Base-by-base conservation (phyloP, 2,113 vertebrate genomes). In the Cottus gobio region DNA sequence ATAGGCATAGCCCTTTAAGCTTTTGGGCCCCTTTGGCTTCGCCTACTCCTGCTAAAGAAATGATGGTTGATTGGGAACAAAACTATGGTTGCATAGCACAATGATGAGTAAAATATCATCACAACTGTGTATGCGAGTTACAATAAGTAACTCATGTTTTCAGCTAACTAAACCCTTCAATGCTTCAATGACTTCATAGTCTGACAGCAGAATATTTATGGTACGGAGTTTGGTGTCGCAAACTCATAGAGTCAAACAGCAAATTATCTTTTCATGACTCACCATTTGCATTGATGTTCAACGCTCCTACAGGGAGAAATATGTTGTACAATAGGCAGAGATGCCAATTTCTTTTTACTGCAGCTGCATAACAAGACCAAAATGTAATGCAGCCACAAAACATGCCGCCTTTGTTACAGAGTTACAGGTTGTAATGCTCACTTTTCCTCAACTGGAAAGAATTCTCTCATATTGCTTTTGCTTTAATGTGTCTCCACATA, bases 201-300 rank as follows among this genome's bases (percentile, higher is more conserved):
- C 15, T 80, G 64, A 76, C 72, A 75, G 67, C 42, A 63, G 74
- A 56, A 77, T 71, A 54, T 67, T 50, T 61, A 57, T 75, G 39
- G 28, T 76, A 65, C 63, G 68, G 48, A 72, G 76, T 71, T 68
- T 44, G 28, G 57, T 86, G 50, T 68, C 56, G 52, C 61, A 36
- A 48, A 48, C 56, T 75, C 44, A 37, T 31, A 66, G 34, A 69
- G 71, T 71, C 64, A 83, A 83, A 82, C 52, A 20, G 22, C 48
- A 75, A 84, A 82, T 75, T 20, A 77, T 72, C 46, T 56, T 83
- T 79, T 76, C 22, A 31, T 62, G 20, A 71, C 66, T 85, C 48
- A n/a, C 22, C 26, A 80, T 85, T 81, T 66, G 68, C 68, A 52
- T 34, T 11, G 1, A 71, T 63, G 64, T 74, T 77, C 22, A 50